These are phyloP conservation scores for Zaprionus davidi DNA, from an alignment of 1,140 invertebrate genomes.

Conservation along the genomic window DNA sequence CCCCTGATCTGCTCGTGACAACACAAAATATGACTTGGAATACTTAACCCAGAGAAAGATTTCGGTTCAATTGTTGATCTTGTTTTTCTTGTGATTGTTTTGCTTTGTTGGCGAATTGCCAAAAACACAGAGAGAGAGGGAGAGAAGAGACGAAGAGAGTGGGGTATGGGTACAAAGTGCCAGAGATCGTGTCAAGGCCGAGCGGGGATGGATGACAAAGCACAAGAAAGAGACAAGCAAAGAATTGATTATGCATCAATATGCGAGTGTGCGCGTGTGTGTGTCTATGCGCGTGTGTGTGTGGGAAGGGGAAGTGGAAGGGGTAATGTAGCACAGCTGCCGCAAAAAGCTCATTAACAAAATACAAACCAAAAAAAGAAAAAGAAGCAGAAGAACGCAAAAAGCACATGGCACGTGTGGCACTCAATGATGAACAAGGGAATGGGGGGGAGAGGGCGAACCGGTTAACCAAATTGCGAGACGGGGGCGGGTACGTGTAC, in stretches of 20 bases:
- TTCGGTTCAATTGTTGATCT: slow-evolving; percentile 5
- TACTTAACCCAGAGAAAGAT: neutral
- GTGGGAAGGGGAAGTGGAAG: neutral
- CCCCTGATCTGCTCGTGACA: neutral
- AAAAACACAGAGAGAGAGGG: neutral
- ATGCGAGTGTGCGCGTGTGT: neutral
- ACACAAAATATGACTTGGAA: neutral
- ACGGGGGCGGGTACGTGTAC: neutral
- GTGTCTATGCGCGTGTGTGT: neutral
- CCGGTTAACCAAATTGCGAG: slow-evolving; percentile 6
- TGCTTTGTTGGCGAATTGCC: slow-evolving; percentile 3
- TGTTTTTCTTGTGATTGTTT: slow-evolving; percentile 4
- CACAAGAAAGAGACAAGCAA: slow-evolving; percentile 3
- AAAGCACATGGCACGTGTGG: neutral
- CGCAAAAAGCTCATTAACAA: slow-evolving; percentile 4
- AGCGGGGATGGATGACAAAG: slow-evolving; percentile 22
- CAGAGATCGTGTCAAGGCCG: slow-evolving; percentile 44
- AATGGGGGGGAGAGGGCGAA: neutral
- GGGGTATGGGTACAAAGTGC: neutral
- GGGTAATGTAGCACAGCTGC: slow-evolving; percentile 13
- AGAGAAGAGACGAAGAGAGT: neutral
- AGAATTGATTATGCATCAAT: slow-evolving; percentile 17
- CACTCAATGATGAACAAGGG: slow-evolving; percentile 3
- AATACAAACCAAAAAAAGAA: neutral
- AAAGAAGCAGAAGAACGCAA: neutral